phyloP scores from a whole-genome alignment of 2,797 vertebrate species.

The Sebastes kiyomatsui region DNA sequence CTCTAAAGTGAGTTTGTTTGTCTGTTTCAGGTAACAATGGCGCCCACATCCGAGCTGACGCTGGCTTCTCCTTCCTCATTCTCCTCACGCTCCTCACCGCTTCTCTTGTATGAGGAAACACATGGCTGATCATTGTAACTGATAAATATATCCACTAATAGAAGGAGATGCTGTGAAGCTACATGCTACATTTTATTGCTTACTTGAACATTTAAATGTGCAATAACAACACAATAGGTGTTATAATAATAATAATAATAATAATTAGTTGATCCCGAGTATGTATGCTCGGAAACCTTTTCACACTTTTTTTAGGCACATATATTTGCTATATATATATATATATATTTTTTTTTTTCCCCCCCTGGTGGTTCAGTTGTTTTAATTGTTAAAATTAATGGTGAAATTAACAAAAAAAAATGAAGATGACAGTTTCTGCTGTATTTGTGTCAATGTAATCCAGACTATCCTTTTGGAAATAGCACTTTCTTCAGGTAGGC shows the following conservation, averaged over 20 bases:
- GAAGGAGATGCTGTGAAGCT: background rate
- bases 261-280: background rate
- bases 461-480: background rate
- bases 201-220: background rate
- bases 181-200: background rate
- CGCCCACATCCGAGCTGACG: constrained; percentile 21
- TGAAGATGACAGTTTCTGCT: constrained; percentile 8
- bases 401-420: background rate
- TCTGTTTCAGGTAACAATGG: constrained; percentile 47
- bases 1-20: constrained; percentile 3
- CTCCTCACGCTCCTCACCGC: constrained; percentile 45
- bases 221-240: constrained; percentile 11
- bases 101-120: constrained; percentile 34
- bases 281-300: background rate
- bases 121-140: background rate
- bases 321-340: background rate
- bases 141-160: background rate
- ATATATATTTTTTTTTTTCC: background rate
- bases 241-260: background rate
- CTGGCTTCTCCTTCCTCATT: constrained; percentile 37
- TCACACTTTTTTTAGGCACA: background rate
- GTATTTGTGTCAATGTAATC: background rate
- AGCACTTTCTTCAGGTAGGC: background rate
- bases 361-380: background rate
- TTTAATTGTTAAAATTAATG: background rate